Evolutionary conservation across 2,113 vertebrate species (phyloP).

Genomic region (Zootoca vivipara): DNA sequence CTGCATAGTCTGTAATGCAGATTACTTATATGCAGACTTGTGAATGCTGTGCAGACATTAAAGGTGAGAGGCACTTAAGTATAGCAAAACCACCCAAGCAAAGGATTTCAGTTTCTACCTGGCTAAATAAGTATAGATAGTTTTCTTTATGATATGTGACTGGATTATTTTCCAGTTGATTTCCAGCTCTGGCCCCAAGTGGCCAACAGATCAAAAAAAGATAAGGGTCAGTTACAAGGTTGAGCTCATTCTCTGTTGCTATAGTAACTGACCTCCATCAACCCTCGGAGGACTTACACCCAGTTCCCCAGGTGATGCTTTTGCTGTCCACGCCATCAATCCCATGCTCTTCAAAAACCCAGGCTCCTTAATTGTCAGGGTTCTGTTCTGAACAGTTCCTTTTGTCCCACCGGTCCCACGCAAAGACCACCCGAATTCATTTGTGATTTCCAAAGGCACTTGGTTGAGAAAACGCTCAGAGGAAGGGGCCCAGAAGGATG

Average conservation of each 20-base stretch:
- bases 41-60: accelerated
- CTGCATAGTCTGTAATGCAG: accelerated
- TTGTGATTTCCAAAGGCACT: slow-evolving; percentile 78
- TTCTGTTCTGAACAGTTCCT: slow-evolving; percentile 46
- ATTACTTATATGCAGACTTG: neutral
- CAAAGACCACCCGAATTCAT: slow-evolving; percentile 76
- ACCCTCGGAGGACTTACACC: slow-evolving; percentile 87
- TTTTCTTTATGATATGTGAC: slow-evolving; percentile 83
- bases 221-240: slow-evolving; percentile 96
- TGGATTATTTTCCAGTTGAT: slow-evolving; percentile 86
- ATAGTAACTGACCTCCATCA: slow-evolving; percentile 96
- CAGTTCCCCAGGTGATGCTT: slow-evolving; percentile 85
- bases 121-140: slow-evolving; percentile 80
- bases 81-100: slow-evolving; percentile 12
- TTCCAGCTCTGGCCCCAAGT: slow-evolving; percentile 83
- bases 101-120: slow-evolving; percentile 61
- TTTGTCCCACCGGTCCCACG: neutral
- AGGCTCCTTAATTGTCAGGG: slow-evolving; percentile 73
- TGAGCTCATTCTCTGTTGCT: slow-evolving; percentile 88
- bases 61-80: neutral
- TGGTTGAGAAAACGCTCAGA: slow-evolving; percentile 57
- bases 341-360: slow-evolving; percentile 71
- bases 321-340: slow-evolving; percentile 86
- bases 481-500: slow-evolving; percentile 41
- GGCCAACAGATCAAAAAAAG: slow-evolving; percentile 88